phyloP scores from a whole-genome alignment of 2,888 invertebrate genomes.

The Sinotaia quadrata region DNA sequence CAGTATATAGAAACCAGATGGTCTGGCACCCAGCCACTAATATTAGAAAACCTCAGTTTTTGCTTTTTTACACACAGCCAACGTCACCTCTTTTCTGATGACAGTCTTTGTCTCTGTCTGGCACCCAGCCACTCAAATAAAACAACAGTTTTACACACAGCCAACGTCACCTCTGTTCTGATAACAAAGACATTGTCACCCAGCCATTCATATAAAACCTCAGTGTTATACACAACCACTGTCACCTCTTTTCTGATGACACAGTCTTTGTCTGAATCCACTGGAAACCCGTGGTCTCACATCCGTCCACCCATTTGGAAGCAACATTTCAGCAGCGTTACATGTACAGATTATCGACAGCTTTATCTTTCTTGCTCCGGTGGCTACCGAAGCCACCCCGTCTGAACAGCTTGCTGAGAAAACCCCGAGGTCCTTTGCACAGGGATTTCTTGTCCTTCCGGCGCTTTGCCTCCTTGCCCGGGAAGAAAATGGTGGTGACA shows the following conservation, averaged over 20 bases:
- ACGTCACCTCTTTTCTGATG: too few relatives aligned
- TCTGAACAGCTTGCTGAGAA: constrained; percentile 46
- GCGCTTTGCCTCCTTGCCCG: constrained; percentile 32
- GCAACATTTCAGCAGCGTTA: constrained; percentile 17
- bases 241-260: not conserved
- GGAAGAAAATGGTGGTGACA: constrained; percentile 37
- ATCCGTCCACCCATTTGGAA: not conserved
- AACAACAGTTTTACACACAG: too few relatives aligned
- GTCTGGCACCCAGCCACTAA: too few relatives aligned
- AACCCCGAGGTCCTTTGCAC: constrained; percentile 43
- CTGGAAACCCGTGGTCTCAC: too few relatives aligned
- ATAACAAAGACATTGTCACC: too few relatives aligned
- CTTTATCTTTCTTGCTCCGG: constrained; percentile 32
- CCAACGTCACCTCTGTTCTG: too few relatives aligned
- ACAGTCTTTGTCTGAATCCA: not conserved
- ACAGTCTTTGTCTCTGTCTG: too few relatives aligned
- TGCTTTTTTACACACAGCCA: too few relatives aligned
- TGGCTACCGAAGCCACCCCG: constrained; percentile 21
- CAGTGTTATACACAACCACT: not conserved
- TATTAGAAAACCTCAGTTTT: too few relatives aligned
- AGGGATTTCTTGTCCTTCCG: constrained; percentile 30
- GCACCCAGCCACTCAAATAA: too few relatives aligned
- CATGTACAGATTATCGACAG: constrained; percentile 39
- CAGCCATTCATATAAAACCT: too few relatives aligned
- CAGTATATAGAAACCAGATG: too few relatives aligned